Percentiles rank a stretch among this genome's conserved stretches.
Evolutionary conservation across 1,140 invertebrate species (phyloP).

Genomic region (Nautilus pompilius): DNA sequence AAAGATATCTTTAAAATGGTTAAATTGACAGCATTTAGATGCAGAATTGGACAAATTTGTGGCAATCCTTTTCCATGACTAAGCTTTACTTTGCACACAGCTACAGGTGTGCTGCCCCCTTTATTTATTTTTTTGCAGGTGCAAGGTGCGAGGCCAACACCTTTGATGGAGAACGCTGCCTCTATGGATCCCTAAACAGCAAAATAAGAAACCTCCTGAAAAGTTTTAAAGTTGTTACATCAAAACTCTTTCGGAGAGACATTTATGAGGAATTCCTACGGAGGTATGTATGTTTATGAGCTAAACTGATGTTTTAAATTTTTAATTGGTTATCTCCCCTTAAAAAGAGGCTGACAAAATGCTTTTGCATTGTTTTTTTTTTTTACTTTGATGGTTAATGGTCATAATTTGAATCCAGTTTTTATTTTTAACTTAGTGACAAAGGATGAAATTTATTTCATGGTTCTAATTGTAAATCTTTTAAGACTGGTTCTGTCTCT

Average conservation of each 20-base stretch:
- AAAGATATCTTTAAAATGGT: too few relatives aligned
- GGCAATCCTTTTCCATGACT: too few relatives aligned
- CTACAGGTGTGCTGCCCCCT: too few relatives aligned
- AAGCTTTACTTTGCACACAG: too few relatives aligned
- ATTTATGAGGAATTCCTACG: conserved; percentile 61
- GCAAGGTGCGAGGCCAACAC: conserved; percentile 63
- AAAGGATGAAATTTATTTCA: background rate
- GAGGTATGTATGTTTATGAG: conserved; percentile 40
- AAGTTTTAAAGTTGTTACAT: conserved; percentile 58
- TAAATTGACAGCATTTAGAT: too few relatives aligned
- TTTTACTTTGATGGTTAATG: too few relatives aligned
- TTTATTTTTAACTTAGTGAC: background rate
- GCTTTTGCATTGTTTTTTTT: too few relatives aligned
- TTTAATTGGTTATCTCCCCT: background rate
- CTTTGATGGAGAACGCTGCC: conserved; percentile 63
- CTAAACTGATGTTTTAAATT: too few relatives aligned
- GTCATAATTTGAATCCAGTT: background rate
- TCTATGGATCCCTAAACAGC: conserved; percentile 62
- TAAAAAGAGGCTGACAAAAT: too few relatives aligned
- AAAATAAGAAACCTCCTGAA: conserved; percentile 57
- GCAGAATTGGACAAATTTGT: too few relatives aligned
- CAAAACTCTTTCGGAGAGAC: conserved; percentile 56
- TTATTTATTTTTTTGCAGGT: conserved; percentile 47
- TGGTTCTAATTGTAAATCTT: background rate
- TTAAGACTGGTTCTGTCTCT: too few relatives aligned